Evolutionary conservation across 1,140 invertebrate genomes (phyloP), one percentile per base, ranked within the genome.

Genomic region (Scylla paramamosain): DNA sequence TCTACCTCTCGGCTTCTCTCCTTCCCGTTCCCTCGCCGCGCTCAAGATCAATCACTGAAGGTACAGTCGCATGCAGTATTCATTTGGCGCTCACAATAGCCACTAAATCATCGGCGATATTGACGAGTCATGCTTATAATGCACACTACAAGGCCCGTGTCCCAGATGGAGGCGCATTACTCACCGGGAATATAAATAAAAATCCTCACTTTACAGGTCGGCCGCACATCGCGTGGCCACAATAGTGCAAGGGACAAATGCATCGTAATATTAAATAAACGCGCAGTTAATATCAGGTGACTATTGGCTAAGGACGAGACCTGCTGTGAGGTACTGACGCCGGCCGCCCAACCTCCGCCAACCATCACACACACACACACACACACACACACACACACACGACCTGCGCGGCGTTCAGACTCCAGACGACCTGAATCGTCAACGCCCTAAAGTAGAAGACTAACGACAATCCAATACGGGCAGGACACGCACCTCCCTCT

Each of bases 401-500:
- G 77, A 67, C 32, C 29, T 77, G 52, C 31, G 31, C 28, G 52
- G 39, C 39, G 39, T 39, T 39, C 39, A 39, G 1, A 39, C 39
- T 20, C 52, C 52, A 59, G 52, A 59, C 52, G 52, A 59, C 52
- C 52, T 59, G 12, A 20, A 59, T 59, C 52, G 52, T 20, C 52
- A 20, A 59, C 52, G 52, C 52, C 52, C 52, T 59, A 92, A 59
- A 59, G 46, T 29, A 67, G 20, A 31, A 48, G 84, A 48, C 31
- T 28, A 93, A 93, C 45, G 84, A 87, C 82, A 93, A 59, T 59
- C 39, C n/a, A 86, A 87, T 52, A 93, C 25, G 84, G 82, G 52
- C 52, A 59, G 20, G 77, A 39, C 84, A 95, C 95, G 83, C 86
- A 95, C 95, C 95, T 95, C 95, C 82, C 92, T 95, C 95, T 95